A percentile compares a stretch with the other conserved stretches of the same genome.
Evolutionary conservation across 2,888 invertebrate genomes (phyloP).

Genomic region (Ctenicera cuprea): DNA sequence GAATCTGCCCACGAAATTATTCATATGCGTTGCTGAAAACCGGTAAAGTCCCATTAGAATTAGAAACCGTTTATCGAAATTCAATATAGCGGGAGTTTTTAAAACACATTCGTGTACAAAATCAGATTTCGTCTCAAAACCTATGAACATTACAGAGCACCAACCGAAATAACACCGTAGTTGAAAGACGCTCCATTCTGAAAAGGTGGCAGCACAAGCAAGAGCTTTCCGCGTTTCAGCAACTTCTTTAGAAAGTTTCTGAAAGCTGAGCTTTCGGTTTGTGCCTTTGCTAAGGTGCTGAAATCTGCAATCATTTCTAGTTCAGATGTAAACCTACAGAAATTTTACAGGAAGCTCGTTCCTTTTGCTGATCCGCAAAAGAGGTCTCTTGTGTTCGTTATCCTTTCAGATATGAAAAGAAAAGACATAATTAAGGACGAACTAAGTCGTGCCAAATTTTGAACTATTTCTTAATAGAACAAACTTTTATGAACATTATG

Average conservation of each 20-base stretch:
- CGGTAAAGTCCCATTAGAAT: conserved; percentile 26
- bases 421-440: not conserved
- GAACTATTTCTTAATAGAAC: conserved; percentile 1
- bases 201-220: conserved; percentile 12
- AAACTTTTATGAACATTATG: not conserved
- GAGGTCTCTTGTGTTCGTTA: not conserved
- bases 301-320: not conserved
- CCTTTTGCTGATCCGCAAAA: not conserved
- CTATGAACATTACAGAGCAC: conserved; percentile 13
- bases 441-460: conserved; percentile 8
- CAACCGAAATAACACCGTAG: not conserved
- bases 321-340: not conserved
- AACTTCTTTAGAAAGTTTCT: not conserved
- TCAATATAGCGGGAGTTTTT: conserved; percentile 20
- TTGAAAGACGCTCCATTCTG: not conserved
- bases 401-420: no score
- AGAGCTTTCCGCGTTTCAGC: not conserved
- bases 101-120: not conserved
- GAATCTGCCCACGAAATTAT: conserved; percentile 20
- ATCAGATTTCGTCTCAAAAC: not conserved
- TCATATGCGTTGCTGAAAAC: conserved; percentile 23
- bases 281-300: not conserved
- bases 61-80: conserved; percentile 32
- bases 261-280: conserved; percentile 1
- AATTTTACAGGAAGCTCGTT: not conserved